Evolutionary conservation across 2,888 invertebrate species (phyloP).

Genomic region (Callimorpha dominula): DNA sequence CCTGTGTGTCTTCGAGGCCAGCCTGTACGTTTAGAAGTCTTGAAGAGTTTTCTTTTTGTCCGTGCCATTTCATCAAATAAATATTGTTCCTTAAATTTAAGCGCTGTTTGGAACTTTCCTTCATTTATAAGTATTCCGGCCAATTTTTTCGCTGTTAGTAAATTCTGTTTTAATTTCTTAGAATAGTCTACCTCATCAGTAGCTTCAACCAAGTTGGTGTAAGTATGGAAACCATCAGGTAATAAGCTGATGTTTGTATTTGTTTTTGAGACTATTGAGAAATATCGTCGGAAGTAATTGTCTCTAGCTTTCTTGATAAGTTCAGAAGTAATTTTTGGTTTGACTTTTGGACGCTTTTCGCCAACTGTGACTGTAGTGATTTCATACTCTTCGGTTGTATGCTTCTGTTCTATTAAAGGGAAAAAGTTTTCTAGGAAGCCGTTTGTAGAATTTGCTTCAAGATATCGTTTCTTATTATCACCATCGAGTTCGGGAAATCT

Average conservation of each 20-base stretch:
- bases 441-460: constrained; percentile 7
- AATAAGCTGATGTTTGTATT: constrained; percentile 21
- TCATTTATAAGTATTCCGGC: constrained; percentile 60
- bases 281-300: constrained; percentile 70
- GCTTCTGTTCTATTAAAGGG: constrained; percentile 28
- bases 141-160: constrained; percentile 62
- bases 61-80: not conserved
- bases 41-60: constrained; percentile 7
- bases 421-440: constrained; percentile 20
- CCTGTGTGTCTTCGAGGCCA: not conserved
- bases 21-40: constrained; percentile 1
- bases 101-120: constrained; percentile 28
- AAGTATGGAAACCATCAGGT: constrained; percentile 13
- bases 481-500: constrained; percentile 65
- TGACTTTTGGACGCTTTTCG: constrained; percentile 50
- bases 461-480: constrained; percentile 35
- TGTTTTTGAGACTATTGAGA: constrained; percentile 55
- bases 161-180: constrained; percentile 54
- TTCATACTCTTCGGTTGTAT: constrained; percentile 14
- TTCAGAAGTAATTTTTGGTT: constrained; percentile 55
- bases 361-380: constrained; percentile 50
- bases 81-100: constrained; percentile 5
- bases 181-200: constrained; percentile 24
- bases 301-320: constrained; percentile 70
- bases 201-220: constrained; percentile 8